These are phyloP conservation scores for Meloe dianella DNA, from an alignment of 2,888 invertebrate genomes.

Conservation along the genomic window DNA sequence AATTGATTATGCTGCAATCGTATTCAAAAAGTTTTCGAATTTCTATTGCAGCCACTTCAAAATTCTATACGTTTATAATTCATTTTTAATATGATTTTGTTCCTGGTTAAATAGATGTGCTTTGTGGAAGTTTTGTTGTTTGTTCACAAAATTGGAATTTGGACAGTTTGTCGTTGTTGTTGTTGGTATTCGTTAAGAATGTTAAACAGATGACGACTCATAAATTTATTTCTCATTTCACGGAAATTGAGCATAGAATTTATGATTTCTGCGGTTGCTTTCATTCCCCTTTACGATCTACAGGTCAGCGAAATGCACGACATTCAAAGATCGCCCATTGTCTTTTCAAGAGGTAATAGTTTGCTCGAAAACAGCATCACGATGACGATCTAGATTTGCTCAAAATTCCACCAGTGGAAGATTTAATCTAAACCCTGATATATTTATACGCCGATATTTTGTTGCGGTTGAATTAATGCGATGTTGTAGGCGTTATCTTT, in stretches of 20 bases:
- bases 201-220: not conserved
- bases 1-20: not conserved
- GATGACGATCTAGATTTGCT: not conserved
- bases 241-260: not conserved
- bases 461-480: not conserved
- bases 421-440: too few relatives aligned
- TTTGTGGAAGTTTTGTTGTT: not conserved
- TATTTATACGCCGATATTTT: not conserved
- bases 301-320: not conserved
- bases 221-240: not conserved
- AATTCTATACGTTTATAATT: not conserved
- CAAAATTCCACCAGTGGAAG: not conserved
- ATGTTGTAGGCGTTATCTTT: not conserved
- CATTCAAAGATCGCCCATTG: not conserved
- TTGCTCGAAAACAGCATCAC: too few relatives aligned
- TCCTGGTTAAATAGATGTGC: not conserved
- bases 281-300: not conserved
- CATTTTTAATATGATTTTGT: not conserved
- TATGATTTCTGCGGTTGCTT: not conserved
- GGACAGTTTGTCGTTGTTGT: not conserved
- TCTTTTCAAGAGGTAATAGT: too few relatives aligned
- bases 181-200: not conserved
- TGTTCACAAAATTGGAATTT: not conserved
- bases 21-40: not conserved
- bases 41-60: not conserved